Percentiles rank a stretch among this genome's conserved stretches.
phyloP scores from a whole-genome alignment of 2,888 invertebrate genomes.

The Gnatocerus cornutus region DNA sequence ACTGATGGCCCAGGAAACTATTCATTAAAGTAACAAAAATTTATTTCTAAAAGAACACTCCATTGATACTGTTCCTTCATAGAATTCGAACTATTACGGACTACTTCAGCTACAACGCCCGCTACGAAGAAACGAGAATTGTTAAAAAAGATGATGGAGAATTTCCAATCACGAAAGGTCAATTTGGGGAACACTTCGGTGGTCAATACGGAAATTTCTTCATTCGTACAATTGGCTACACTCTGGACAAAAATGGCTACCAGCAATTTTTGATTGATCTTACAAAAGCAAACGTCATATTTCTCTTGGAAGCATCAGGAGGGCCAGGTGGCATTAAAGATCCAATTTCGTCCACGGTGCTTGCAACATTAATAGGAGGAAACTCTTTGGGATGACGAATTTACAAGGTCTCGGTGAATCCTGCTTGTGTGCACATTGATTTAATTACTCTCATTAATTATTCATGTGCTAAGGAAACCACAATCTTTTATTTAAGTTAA shows the following conservation, averaged over 20 bases:
- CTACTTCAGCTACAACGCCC: conserved; percentile 24
- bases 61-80: not conserved
- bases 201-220: conserved; percentile 13
- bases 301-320: not conserved
- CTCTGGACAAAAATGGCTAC: conserved; percentile 17
- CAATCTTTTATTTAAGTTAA: too few relatives aligned
- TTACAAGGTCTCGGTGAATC: too few relatives aligned
- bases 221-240: conserved; percentile 19
- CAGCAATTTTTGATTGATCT: conserved; percentile 24
- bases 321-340: not conserved
- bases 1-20: not conserved
- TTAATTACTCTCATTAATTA: too few relatives aligned
- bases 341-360: conserved; percentile 7
- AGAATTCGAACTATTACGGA: conserved; percentile 18
- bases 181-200: conserved; percentile 22
- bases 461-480: too few relatives aligned
- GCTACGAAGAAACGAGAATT: conserved; percentile 13
- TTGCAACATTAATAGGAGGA: conserved; percentile 12
- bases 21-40: not conserved
- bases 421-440: too few relatives aligned
- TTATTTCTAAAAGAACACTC: too few relatives aligned
- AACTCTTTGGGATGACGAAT: not conserved
- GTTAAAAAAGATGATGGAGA: not conserved
- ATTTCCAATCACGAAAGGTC: conserved; percentile 1
- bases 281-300: not conserved